A percentile compares a stretch with the other conserved stretches of the same genome.
Evolutionary conservation across 2,888 invertebrate genomes (phyloP).

Genomic region (Elegia similella): DNA sequence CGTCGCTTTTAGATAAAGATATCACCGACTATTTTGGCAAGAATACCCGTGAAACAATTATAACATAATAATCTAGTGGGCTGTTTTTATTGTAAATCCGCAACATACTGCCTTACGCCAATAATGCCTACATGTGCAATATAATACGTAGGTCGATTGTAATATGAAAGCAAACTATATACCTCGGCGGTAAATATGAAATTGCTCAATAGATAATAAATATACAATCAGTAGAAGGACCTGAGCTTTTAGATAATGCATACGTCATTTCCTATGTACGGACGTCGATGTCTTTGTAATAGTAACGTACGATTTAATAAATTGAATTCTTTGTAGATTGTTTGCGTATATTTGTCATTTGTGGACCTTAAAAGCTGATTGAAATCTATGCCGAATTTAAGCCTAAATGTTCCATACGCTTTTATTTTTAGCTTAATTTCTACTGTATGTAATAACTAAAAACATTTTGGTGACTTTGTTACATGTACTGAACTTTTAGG

Average conservation of each 20-base stretch:
- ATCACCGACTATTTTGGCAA: too few species aligned
- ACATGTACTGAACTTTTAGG: not conserved
- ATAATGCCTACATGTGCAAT: slow-evolving; percentile 4
- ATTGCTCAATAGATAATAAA: slow-evolving; percentile 52
- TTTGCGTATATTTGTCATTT: too few species aligned
- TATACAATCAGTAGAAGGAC: slow-evolving; percentile 40
- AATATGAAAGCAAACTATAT: slow-evolving; percentile 1
- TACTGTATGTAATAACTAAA: not conserved
- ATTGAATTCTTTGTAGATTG: too few species aligned
- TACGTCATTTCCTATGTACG: not conserved
- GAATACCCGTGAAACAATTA: too few species aligned
- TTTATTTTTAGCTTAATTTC: too few species aligned
- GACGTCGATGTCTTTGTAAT: not conserved
- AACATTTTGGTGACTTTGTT: not conserved
- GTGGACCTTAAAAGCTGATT: too few species aligned
- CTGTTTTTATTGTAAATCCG: too few species aligned
- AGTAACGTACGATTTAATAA: not conserved
- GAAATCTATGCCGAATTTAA: too few species aligned
- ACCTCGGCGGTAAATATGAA: slow-evolving; percentile 23
- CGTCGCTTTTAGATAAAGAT: too few species aligned
- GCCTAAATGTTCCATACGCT: too few species aligned
- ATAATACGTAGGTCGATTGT: slow-evolving; percentile 4
- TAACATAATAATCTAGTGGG: too few species aligned
- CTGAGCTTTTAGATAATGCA: slow-evolving; percentile 42
- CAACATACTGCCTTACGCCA: not conserved